Conservation (phyloP, 2,888 invertebrate species). For the Ypsolopha scabrella region DNA sequence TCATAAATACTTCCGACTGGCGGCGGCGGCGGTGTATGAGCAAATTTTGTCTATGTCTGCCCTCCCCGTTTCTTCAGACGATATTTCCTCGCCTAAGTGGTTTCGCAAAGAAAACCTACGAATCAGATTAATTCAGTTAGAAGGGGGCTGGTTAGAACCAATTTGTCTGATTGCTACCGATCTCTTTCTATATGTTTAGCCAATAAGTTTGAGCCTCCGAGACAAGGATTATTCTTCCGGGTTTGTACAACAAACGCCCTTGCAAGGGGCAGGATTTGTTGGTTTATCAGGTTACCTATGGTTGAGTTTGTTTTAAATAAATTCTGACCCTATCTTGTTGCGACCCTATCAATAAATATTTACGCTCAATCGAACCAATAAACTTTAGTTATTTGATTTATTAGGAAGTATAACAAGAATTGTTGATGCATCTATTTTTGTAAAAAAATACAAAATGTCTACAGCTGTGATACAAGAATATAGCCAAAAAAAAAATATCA, state of each 20-base stretch:
- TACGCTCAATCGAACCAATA: constrained; percentile 67
- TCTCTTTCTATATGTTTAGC: constrained; percentile 43
- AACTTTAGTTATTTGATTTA: constrained; percentile 41
- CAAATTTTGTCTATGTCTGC: constrained; percentile 9
- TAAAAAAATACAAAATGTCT: neutral
- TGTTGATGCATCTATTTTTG: neutral
- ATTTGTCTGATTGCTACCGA: constrained; percentile 70
- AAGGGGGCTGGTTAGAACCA: constrained; percentile 62
- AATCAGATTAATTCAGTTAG: constrained; percentile 63
- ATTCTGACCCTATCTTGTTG: constrained; percentile 61
- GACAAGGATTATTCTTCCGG: neutral
- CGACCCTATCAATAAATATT: constrained; percentile 67
- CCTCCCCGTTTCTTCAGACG: constrained; percentile 6
- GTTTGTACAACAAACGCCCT: neutral
- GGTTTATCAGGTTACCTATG: constrained; percentile 35
- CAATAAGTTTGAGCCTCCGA: constrained; percentile 1
- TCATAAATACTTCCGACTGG: constrained; percentile 3
- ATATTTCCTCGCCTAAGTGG: constrained; percentile 52
- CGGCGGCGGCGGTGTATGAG: neutral
- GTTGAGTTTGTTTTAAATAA: constrained; percentile 58
- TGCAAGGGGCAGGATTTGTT: neutral
- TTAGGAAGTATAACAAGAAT: constrained; percentile 6
- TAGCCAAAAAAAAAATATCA: neutral
- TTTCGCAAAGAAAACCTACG: constrained; percentile 61
- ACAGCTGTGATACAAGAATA: neutral